Evolutionary conservation across 1,140 invertebrate species (phyloP).

Genomic region (Anastrepha obliqua): DNA sequence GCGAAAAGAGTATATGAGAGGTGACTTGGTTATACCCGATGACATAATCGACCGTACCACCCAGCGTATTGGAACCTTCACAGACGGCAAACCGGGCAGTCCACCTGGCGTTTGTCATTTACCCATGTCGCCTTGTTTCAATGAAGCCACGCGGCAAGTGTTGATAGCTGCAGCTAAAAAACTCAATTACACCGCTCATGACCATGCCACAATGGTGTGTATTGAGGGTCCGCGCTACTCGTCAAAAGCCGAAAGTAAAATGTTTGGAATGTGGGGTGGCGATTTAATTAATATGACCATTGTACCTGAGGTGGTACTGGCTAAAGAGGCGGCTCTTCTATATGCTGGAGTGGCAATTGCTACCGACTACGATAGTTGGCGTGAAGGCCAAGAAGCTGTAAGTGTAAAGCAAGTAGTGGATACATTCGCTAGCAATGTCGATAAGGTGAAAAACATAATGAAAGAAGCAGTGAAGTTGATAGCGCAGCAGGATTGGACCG

Average conservation of each 20-base stretch:
- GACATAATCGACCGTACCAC: slow-evolving; percentile 92
- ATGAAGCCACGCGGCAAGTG: slow-evolving; percentile 80
- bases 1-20: slow-evolving; percentile 87
- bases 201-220: slow-evolving; percentile 86
- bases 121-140: slow-evolving; percentile 91
- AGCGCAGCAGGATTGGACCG: slow-evolving; percentile 79
- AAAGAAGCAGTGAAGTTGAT: slow-evolving; percentile 79
- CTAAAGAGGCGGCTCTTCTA: slow-evolving; percentile 93
- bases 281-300: slow-evolving; percentile 96
- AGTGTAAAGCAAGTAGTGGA: slow-evolving; percentile 80
- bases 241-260: slow-evolving; percentile 89
- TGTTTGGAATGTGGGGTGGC: slow-evolving; percentile 89
- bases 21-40: slow-evolving; percentile 90
- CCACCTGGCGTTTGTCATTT: slow-evolving; percentile 89
- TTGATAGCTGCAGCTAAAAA: slow-evolving; percentile 80
- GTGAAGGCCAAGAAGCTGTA: slow-evolving; percentile 81
- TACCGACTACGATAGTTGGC: slow-evolving; percentile 98
- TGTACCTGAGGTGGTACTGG: slow-evolving; percentile 92
- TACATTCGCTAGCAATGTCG: slow-evolving; percentile 82
- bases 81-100: slow-evolving; percentile 81
- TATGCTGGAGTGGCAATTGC: slow-evolving; percentile 92
- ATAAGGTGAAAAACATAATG: slow-evolving; percentile 81
- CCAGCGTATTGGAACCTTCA: slow-evolving; percentile 87
- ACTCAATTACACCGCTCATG: slow-evolving; percentile 77
- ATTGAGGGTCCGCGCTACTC: slow-evolving; percentile 94